A percentile compares a stretch with the other conserved stretches of the same genome.
These are phyloP conservation scores for Calameuta pallipes DNA, from an alignment of 2,888 invertebrate genomes.

Conservation along the genomic window DNA sequence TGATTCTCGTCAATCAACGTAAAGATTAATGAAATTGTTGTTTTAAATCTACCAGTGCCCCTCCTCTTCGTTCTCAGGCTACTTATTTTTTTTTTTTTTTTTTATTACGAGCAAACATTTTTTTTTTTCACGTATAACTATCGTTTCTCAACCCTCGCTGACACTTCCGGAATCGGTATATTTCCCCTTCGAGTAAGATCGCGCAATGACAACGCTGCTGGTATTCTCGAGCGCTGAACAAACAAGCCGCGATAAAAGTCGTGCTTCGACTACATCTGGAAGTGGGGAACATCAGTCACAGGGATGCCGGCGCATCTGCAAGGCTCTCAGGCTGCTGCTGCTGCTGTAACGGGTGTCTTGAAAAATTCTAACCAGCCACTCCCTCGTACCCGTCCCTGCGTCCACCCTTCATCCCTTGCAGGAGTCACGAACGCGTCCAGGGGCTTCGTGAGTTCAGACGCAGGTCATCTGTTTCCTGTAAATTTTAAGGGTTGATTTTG, in stretches of 20 bases:
- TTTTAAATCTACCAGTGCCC: too few relatives aligned
- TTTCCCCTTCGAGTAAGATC: background rate
- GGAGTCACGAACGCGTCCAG: too few relatives aligned
- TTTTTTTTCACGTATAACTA: background rate
- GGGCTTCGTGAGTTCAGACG: too few relatives aligned
- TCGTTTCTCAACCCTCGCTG: constrained; percentile 7
- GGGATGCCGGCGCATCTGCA: constrained; percentile 57
- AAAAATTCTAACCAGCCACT: constrained; percentile 18
- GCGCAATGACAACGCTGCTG: background rate
- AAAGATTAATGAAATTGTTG: too few relatives aligned
- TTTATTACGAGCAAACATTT: constrained; percentile 3
- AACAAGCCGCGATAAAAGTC: constrained; percentile 65
- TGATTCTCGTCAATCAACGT: too few relatives aligned
- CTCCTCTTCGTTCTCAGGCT: background rate
- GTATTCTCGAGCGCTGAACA: constrained; percentile 52
- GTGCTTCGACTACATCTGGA: constrained; percentile 58
- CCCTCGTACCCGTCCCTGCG: background rate
- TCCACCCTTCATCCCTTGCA: too few relatives aligned
- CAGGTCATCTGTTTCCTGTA: too few relatives aligned
- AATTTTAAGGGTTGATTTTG: too few relatives aligned
- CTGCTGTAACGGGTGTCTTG: constrained; percentile 25
- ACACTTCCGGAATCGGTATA: constrained; percentile 8
- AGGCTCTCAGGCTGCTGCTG: constrained; percentile 40
- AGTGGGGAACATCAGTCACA: constrained; percentile 65
- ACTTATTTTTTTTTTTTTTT: constrained; percentile 8